Evolutionary conservation across 2,888 invertebrate genomes (phyloP).

Genomic region (Cantharis nigra): DNA sequence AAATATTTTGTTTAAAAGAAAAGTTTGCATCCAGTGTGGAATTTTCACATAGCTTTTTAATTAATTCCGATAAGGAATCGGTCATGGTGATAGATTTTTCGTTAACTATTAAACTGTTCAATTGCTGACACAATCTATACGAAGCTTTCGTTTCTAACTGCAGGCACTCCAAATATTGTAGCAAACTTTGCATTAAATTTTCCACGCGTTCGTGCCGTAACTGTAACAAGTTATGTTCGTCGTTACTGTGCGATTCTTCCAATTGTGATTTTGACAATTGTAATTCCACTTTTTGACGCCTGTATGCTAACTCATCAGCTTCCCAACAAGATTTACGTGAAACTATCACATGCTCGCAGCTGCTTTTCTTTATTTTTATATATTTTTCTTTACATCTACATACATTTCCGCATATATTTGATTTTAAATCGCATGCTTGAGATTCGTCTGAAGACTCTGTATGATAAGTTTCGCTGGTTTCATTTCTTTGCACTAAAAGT

Average conservation of each 20-base stretch:
- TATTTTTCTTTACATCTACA: conserved; percentile 24
- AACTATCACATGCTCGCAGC: conserved; percentile 15
- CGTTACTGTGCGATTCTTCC: conserved; percentile 27
- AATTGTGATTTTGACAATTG: conserved; percentile 29
- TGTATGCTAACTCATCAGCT: conserved; percentile 19
- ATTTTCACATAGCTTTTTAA: conserved; percentile 25
- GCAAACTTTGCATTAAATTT: conserved; percentile 22
- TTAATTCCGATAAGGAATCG: conserved; percentile 21
- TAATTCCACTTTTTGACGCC: conserved; percentile 31
- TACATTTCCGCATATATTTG: neutral
- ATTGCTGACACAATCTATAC: conserved; percentile 26
- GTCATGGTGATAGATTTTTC: conserved; percentile 22
- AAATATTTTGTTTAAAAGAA: conserved; percentile 23
- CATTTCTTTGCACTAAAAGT: neutral
- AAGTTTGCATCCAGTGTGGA: conserved; percentile 7
- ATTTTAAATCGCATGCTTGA: neutral
- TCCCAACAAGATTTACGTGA: conserved; percentile 21
- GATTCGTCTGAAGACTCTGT: neutral
- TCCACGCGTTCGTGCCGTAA: conserved; percentile 26
- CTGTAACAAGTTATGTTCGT: conserved; percentile 22
- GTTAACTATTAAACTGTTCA: conserved; percentile 20
- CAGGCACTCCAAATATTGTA: conserved; percentile 33
- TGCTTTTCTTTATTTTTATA: conserved; percentile 24
- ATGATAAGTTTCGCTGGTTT: neutral
- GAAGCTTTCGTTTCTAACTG: conserved; percentile 30